Percentiles rank a stretch among this genome's conserved stretches.
Evolutionary conservation across 2,113 vertebrate species (phyloP).

Genomic region (Cardinalis cardinalis): DNA sequence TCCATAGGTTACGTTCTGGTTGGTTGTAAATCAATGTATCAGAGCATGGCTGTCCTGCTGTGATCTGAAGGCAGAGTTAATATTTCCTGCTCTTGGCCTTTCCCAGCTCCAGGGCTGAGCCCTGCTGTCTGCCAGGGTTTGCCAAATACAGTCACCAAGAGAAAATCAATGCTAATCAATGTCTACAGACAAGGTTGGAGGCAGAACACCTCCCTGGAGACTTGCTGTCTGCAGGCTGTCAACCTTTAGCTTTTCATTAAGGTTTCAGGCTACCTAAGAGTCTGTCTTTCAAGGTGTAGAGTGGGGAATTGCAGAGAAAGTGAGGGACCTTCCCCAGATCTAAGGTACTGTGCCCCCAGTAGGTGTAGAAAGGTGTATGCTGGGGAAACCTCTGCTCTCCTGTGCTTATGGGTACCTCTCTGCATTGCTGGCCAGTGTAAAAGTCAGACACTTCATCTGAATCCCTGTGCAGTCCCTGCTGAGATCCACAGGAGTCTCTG

Average conservation of each 20-base stretch:
- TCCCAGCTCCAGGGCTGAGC: not conserved
- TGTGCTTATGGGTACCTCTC: not conserved
- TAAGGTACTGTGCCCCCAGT: not conserved
- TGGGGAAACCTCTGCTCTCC: not conserved
- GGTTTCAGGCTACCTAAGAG: not conserved
- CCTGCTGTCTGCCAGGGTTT: not conserved
- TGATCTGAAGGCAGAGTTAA: not conserved
- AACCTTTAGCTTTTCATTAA: not conserved
- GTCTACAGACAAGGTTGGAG: not conserved
- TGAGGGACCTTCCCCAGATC: not conserved
- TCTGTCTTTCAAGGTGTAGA: not conserved
- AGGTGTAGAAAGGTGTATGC: not conserved
- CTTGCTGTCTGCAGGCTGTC: not conserved
- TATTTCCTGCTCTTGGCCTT: not conserved
- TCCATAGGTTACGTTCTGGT: not conserved
- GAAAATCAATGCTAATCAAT: not conserved
- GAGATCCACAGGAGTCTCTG: not conserved
- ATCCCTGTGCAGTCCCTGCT: not conserved
- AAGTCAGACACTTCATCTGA: not conserved
- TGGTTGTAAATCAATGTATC: not conserved
- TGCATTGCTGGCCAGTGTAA: not conserved
- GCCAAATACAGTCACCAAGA: not conserved
- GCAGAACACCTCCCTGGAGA: not conserved
- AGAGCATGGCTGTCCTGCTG: not conserved
- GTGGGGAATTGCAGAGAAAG: not conserved